Percentiles rank a stretch among this genome's conserved stretches.
Evolutionary conservation across 2,113 vertebrate species (phyloP).

Genomic region (Ophiodon elongatus): DNA sequence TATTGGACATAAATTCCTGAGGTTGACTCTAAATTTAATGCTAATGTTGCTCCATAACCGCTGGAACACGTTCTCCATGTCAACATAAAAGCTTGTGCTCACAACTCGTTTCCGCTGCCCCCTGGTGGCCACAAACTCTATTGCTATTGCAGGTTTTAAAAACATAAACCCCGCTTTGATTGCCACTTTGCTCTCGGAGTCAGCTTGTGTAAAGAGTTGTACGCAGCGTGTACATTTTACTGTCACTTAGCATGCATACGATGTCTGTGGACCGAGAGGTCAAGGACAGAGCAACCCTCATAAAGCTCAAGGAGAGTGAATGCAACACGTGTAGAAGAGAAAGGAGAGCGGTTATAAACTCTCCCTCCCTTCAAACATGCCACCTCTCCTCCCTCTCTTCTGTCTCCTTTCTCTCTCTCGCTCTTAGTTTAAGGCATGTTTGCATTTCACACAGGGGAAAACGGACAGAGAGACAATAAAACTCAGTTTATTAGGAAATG

Average conservation of each 20-base stretch:
- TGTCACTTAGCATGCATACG: not conserved
- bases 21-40: not conserved
- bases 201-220: no score
- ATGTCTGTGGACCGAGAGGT: not conserved
- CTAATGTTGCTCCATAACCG: not conserved
- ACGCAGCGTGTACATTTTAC: not conserved
- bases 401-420: conserved; percentile 2
- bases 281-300: not conserved
- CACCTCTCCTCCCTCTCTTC: not conserved
- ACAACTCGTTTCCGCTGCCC: not conserved
- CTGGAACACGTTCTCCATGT: not conserved
- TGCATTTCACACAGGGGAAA: conserved; percentile 47
- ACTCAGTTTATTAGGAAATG: conserved; percentile 70
- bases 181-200: not conserved
- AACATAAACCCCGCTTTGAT: not conserved
- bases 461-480: conserved; percentile 57
- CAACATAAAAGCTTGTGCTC: not conserved
- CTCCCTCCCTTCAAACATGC: not conserved
- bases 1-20: not conserved
- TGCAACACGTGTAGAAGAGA: not conserved
- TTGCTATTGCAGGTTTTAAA: not conserved
- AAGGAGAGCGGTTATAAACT: not conserved
- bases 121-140: not conserved
- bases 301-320: conserved; percentile 5
- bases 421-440: conserved; percentile 38